Evolutionary conservation across 2,797 vertebrate genomes (phyloP).

Genomic region (Eulemur rubriventer): DNA sequence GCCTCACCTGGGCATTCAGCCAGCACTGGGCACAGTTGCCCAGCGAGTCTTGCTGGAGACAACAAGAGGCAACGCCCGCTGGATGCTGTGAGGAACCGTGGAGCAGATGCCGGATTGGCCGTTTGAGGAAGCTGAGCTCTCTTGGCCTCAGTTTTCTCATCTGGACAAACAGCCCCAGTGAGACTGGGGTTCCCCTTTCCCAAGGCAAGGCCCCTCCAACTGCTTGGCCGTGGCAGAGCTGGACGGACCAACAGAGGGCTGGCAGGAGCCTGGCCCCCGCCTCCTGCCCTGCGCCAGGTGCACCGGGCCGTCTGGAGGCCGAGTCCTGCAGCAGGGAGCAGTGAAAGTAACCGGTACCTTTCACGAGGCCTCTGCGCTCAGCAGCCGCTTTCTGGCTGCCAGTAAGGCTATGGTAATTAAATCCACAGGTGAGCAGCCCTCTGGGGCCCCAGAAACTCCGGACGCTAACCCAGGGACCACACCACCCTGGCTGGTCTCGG

Average conservation of each 20-base stretch:
- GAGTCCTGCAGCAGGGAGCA: neutral
- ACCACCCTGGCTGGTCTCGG: rapidly evolving
- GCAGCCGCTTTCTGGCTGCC: neutral
- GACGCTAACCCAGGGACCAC: no score
- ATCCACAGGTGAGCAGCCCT: no score
- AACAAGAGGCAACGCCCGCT: neutral
- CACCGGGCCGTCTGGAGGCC: neutral
- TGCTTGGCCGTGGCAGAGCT: rapidly evolving
- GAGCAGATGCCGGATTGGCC: neutral
- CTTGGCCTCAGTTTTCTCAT: neutral
- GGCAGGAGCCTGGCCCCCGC: rapidly evolving
- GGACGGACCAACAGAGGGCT: rapidly evolving
- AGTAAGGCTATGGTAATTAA: rapidly evolving
- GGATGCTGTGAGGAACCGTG: neutral
- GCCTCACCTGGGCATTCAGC: neutral
- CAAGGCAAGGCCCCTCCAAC: rapidly evolving
- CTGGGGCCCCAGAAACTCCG: neutral
- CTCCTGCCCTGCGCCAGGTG: neutral
- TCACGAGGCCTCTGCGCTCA: rapidly evolving
- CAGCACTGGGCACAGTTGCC: neutral
- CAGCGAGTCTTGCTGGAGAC: rapidly evolving
- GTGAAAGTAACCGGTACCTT: rapidly evolving
- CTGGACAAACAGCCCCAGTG: rapidly evolving
- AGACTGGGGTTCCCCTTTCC: rapidly evolving
- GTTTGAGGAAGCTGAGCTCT: no score